Evolutionary conservation across 2,888 invertebrate genomes (phyloP), one percentile per base, ranked within the genome.

Genomic region (Agrochola lota): DNA sequence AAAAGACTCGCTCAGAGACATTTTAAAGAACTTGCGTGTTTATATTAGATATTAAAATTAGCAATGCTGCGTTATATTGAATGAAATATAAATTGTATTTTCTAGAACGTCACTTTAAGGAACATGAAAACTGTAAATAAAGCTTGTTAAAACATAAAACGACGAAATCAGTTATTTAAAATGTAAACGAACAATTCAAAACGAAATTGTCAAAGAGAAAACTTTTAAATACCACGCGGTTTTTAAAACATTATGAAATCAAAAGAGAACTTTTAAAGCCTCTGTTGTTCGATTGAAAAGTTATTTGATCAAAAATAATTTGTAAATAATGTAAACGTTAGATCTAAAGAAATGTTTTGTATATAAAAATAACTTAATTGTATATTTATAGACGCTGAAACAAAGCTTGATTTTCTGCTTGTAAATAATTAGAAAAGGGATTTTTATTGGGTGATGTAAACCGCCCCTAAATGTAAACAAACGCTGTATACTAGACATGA

Each of bases 381-480:
- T 89, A 89, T 88, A 90, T 91, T 89, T 86, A 77, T 88, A 83
- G 84, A 87, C 52, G 87, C 88, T 85, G 76, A 80, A 66, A 85
- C 59, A 80, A 84, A 72, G 86, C 88, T 90, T 91, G 77, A 85
- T 90, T 81, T 80, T 86, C 74, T 76, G 91, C 90, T 91, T 92
- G 91, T 92, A 92, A 88, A 92, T 91, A 91, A 83, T 81, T 80
- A 87, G 84, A 85, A 74, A 86, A 49, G 7, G 74, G 73, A 35
- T 84, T 87, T 85, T 72, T 85, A 83, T 85, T 70, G 74, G 81
- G 82, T 70, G 68, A 79, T 87, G 66, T 83, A 85, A 74, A 76
- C 68, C 17, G 15, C 78, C 74, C 43, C 7, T 69, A 59, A 77
- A 52, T 84, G 74, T 79, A 78, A 83, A 70, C 63, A 78, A 83